Conservation (phyloP, 2,113 vertebrate genomes). For the Lepisosteus oculatus region DNA sequence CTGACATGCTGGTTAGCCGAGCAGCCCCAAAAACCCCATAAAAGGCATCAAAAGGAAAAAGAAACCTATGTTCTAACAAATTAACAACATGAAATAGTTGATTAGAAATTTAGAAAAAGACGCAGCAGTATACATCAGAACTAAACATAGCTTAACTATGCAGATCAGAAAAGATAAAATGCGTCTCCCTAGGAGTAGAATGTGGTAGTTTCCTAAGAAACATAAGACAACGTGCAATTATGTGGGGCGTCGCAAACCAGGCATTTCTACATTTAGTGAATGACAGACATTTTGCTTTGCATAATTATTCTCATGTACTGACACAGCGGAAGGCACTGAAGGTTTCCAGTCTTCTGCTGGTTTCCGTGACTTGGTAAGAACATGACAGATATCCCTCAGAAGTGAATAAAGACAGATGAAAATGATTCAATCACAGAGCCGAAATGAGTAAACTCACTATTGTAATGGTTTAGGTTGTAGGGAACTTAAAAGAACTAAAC, state of each 20-base stretch:
- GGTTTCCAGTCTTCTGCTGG: constrained; percentile 50
- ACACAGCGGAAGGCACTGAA: constrained; percentile 47
- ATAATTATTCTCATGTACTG: constrained; percentile 45
- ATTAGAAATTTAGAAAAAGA: no score
- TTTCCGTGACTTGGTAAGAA: constrained; percentile 36
- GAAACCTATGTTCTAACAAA: no score
- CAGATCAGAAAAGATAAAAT: background rate
- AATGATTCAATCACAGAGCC: background rate
- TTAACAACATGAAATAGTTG: no score
- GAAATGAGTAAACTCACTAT: no score
- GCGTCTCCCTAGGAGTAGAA: background rate
- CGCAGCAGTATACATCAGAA: background rate
- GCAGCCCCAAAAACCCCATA: no score
- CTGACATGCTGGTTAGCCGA: no score
- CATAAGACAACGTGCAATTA: constrained; percentile 54
- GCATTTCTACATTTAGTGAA: constrained; percentile 58
- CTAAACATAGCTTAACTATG: background rate
- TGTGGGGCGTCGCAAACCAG: constrained; percentile 57
- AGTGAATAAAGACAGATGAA: constrained; percentile 4
- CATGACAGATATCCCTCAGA: background rate
- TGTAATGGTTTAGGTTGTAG: no score
- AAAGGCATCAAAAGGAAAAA: no score
- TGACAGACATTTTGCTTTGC: constrained; percentile 46
- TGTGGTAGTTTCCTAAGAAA: constrained; percentile 6
- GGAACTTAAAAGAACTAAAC: no score